These are phyloP conservation scores for Merodon equestris DNA, from an alignment of 2,888 invertebrate species.

Conservation along the genomic window DNA sequence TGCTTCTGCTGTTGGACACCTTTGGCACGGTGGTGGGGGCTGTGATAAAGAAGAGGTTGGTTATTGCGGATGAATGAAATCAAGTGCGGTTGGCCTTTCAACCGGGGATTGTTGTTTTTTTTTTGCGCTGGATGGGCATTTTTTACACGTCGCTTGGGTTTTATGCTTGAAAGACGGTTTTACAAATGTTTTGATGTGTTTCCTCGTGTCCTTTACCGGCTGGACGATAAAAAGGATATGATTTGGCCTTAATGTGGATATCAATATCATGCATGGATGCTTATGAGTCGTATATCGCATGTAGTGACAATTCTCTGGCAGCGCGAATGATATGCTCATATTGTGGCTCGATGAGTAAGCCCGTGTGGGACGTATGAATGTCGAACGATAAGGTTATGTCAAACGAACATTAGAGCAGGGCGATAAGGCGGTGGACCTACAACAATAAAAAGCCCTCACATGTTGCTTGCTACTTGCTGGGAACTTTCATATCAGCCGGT, in stretches of 20 bases:
- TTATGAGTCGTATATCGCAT: no score
- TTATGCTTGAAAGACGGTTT: slow-evolving; percentile 28
- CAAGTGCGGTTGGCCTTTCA: slow-evolving; percentile 61
- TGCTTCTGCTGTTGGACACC: slow-evolving; percentile 58
- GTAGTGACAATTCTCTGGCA: no score
- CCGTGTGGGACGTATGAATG: no score
- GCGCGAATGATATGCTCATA: no score
- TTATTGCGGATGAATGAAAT: slow-evolving; percentile 55
- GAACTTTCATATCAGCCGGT: no score
- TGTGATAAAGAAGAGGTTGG: slow-evolving; percentile 51
- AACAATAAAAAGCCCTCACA: no score
- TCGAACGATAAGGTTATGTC: no score
- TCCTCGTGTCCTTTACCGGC: slow-evolving; percentile 6
- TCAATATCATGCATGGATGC: no score
- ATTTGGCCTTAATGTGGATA: slow-evolving; percentile 8
- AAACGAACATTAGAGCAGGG: no score
- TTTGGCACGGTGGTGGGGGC: slow-evolving; percentile 53
- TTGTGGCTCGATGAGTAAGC: no score
- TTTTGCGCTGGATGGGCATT: not conserved
- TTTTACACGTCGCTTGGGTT: slow-evolving; percentile 44
- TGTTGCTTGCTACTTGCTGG: no score
- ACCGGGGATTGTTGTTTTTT: not conserved
- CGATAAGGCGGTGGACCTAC: no score
- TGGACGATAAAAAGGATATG: slow-evolving; percentile 2
- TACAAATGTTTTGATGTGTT: slow-evolving; percentile 34